Base-by-base conservation (phyloP, 2,888 invertebrate species). In the Urechis unicinctus region DNA sequence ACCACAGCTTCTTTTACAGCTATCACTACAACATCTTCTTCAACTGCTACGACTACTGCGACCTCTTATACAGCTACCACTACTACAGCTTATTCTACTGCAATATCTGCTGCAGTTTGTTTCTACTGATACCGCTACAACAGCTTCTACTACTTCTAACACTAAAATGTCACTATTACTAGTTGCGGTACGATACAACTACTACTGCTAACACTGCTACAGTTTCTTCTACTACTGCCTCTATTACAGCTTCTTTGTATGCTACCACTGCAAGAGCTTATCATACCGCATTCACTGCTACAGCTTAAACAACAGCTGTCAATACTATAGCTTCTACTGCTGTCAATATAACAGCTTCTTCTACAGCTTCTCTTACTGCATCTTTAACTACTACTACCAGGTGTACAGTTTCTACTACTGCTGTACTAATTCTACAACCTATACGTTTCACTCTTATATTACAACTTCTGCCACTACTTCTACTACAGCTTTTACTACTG, bases 131-230 rank as follows among this genome's bases (percentile, higher is more conserved):
- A 24, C 48, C 25, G 26, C 48, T 5, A 48, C 48, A n/a, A 48
- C 25, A n/a, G 5, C 48, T 28, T 25, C 9, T 28, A 48, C 48
- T 6, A 48, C 48, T 28, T 25, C 48, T n/a, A 13, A 24, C 5
- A 13, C 6, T 28, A 48, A n/a, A n/a, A n/a, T n/a, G n/a, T n/a
- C n/a, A n/a, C n/a, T n/a, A n/a, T n/a, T n/a, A n/a, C n/a, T n/a
- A n/a, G n/a, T n/a, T n/a, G n/a, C n/a, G n/a, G 25, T 28, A 48
- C 48, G 4, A 24, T 48, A 48, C 28, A 25, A 48, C 28, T 48
- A 48, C 28, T 48, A 6, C 48, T 6, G 26, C 48, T 28, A 48
- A 24, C 25, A 48, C 48, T 28, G 26, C 48, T 28, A 48, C 48
- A n/a, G n/a, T n/a, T n/a, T n/a, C n/a, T n/a, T n/a, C n/a, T n/a